Evolutionary conservation across 2,113 vertebrate species (phyloP).

Genomic region (Callorhinus ursinus): DNA sequence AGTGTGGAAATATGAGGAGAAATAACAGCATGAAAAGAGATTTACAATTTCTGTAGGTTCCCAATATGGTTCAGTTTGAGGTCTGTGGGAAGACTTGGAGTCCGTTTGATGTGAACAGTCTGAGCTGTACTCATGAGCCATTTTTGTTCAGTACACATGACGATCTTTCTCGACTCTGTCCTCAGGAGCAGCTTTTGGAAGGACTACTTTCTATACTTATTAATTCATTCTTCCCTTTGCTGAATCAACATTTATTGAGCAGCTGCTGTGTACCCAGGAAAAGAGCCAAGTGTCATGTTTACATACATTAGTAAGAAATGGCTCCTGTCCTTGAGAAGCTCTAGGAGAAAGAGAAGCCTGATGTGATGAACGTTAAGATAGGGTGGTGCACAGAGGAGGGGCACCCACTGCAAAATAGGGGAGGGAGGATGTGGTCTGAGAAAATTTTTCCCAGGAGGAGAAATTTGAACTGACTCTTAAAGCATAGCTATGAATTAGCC

Average conservation of each 20-base stretch:
- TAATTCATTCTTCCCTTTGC: conserved; percentile 38
- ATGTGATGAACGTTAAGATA: not conserved
- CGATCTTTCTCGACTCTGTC: not conserved
- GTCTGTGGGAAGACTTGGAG: not conserved
- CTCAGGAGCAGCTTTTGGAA: not conserved
- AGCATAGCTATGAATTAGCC: not conserved
- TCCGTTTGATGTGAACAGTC: not conserved
- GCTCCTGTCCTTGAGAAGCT: not conserved
- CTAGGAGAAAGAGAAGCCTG: not conserved
- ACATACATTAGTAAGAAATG: conserved; percentile 30
- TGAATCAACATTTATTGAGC: conserved; percentile 16
- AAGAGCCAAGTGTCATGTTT: conserved; percentile 16
- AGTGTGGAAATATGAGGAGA: conserved; percentile 20
- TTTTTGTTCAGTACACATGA: not conserved
- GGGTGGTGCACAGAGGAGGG: not conserved
- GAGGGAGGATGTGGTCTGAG: not conserved
- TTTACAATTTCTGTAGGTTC: conserved; percentile 13
- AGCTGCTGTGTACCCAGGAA: not conserved
- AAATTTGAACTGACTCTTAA: not conserved
- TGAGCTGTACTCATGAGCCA: not conserved
- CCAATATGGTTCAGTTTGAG: not conserved
- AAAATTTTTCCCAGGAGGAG: not conserved
- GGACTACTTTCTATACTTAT: conserved; percentile 12
- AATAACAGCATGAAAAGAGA: conserved; percentile 40
- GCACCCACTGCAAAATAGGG: not conserved